Percentiles rank a stretch among this genome's conserved stretches.
Conservation (phyloP, 2,888 invertebrate species). For the Trisateles emortualis region DNA sequence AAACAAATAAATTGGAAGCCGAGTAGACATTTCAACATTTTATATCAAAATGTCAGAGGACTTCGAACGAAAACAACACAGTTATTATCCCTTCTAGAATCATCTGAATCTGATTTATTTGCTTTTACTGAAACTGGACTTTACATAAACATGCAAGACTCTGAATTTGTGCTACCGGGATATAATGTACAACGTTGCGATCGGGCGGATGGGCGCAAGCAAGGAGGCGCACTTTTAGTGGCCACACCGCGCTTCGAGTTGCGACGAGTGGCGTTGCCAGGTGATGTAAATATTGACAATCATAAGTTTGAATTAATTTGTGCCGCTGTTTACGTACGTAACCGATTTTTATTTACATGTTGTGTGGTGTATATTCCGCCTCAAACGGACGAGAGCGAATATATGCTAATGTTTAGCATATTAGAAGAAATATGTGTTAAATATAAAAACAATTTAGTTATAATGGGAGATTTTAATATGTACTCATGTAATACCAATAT, state of each 20-base stretch:
- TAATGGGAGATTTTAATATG: conserved; percentile 10
- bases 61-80: conserved; percentile 6
- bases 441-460: conserved; percentile 3
- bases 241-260: too few relatives aligned
- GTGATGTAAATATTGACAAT: background rate
- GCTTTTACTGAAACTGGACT: conserved; percentile 12
- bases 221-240: too few relatives aligned
- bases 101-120: conserved; percentile 6
- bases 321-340: conserved; percentile 6
- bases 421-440: conserved; percentile 11
- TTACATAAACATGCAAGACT: too few relatives aligned
- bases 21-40: too few relatives aligned
- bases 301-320: conserved; percentile 7
- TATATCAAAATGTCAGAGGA: background rate
- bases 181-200: too few relatives aligned
- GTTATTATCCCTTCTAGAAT: conserved; percentile 7
- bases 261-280: background rate
- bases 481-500: conserved; percentile 4
- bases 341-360: conserved; percentile 11
- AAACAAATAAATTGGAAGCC: too few relatives aligned
- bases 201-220: too few relatives aligned
- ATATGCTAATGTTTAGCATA: conserved; percentile 9
- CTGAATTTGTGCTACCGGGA: too few relatives aligned
- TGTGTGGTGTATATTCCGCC: conserved; percentile 19
- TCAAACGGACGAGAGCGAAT: conserved; percentile 3